These are phyloP conservation scores for Lamellibrachia satsuma DNA, from an alignment of 2,888 invertebrate species.

Conservation along the genomic window DNA sequence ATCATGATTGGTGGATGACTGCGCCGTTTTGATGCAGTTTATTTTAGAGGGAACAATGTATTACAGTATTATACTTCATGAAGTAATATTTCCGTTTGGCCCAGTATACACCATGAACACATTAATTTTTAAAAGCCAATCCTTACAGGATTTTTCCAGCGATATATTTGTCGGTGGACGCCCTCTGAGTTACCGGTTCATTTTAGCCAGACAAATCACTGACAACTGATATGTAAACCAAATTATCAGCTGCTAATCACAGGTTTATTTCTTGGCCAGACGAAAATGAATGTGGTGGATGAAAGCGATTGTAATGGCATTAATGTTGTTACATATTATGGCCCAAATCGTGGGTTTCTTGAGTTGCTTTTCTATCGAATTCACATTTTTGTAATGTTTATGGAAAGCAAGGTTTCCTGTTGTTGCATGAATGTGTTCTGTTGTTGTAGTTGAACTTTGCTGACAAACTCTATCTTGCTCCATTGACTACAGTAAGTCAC, in stretches of 20 bases:
- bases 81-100: neutral
- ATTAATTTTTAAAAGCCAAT: no score
- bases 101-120: neutral
- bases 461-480: constrained; percentile 80
- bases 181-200: neutral
- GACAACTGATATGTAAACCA: neutral
- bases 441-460: constrained; percentile 40
- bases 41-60: no score
- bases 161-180: neutral
- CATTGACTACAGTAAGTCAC: constrained; percentile 80
- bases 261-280: no score
- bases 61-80: neutral
- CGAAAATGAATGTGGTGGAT: no score
- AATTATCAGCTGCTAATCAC: no score
- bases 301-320: no score
- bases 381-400: constrained; percentile 19
- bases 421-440: constrained; percentile 1
- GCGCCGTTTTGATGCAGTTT: neutral
- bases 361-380: neutral
- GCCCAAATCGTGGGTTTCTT: neutral
- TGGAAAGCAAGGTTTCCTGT: no score
- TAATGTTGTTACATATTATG: neutral
- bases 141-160: neutral
- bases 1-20: neutral
- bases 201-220: neutral